A percentile compares a stretch with the other conserved stretches of the same genome.
phyloP scores from a whole-genome alignment of 2,113 vertebrate species.

The Acinonyx jubatus region DNA sequence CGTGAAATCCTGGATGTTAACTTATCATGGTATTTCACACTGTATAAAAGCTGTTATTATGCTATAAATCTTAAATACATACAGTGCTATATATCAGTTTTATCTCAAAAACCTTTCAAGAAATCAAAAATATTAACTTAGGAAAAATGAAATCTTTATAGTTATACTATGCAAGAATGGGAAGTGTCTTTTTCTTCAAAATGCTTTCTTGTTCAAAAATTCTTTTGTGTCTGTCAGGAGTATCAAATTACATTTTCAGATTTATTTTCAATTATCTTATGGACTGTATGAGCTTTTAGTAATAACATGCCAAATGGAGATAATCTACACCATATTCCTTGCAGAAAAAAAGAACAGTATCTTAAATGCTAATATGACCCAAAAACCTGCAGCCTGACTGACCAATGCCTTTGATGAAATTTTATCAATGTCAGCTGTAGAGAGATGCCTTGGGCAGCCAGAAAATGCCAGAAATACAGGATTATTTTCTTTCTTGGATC shows the following conservation, averaged over 20 bases:
- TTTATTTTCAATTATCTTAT: not conserved
- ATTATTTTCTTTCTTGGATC: slow-evolving; percentile 62
- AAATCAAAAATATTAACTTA: not conserved
- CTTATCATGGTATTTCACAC: not conserved
- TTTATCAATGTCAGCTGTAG: slow-evolving; percentile 64
- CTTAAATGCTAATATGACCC: not conserved
- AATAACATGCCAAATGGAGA: not conserved
- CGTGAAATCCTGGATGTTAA: not conserved
- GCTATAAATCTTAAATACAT: not conserved
- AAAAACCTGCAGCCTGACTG: not conserved
- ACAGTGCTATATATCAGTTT: not conserved
- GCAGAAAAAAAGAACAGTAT: not conserved
- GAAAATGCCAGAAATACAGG: slow-evolving; percentile 63
- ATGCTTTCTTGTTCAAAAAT: not conserved
- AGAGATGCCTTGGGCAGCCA: slow-evolving; percentile 22
- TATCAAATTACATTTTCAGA: slow-evolving; percentile 17
- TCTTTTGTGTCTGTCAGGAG: not conserved
- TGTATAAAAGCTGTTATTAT: not conserved
- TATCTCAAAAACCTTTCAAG: not conserved
- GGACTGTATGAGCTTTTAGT: not conserved
- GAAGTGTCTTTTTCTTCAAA: not conserved
- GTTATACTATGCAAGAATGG: not conserved
- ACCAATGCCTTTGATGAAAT: slow-evolving; percentile 41
- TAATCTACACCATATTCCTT: not conserved
- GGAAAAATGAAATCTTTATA: not conserved